phyloP scores from a whole-genome alignment of 2,113 vertebrate genomes.

The Formicarius rufipectus region DNA sequence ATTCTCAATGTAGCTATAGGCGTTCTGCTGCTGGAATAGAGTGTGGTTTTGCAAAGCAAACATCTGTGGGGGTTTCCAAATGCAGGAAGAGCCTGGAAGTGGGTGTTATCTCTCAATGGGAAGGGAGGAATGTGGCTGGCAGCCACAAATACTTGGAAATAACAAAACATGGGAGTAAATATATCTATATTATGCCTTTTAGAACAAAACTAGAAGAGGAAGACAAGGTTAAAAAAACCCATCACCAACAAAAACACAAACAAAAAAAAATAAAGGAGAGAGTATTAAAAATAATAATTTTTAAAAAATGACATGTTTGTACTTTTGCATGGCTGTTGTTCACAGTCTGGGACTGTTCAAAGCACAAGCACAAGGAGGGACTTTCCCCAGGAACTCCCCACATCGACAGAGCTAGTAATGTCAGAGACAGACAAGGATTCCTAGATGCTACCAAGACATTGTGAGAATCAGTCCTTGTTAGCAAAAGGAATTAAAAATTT shows the following conservation, averaged over 20 bases:
- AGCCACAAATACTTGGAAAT: slow-evolving; percentile 6
- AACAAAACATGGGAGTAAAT: background rate
- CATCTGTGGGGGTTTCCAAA: slow-evolving; percentile 55
- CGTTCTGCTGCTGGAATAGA: slow-evolving; percentile 11
- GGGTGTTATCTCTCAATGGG: slow-evolving; percentile 42
- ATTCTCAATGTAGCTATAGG: background rate
- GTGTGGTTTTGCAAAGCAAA: slow-evolving; percentile 2
- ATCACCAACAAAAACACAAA: too few species aligned
- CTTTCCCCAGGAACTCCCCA: background rate
- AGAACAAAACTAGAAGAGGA: background rate
- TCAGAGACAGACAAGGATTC: background rate
- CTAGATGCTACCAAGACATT: background rate
- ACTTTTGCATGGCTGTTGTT: background rate
- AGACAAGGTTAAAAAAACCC: background rate
- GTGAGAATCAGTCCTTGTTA: background rate
- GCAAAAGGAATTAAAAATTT: background rate
- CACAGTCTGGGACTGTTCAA: background rate
- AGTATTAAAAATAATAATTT: background rate
- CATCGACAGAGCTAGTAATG: background rate
- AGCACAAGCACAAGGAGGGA: background rate
- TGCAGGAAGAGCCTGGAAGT: slow-evolving; percentile 24
- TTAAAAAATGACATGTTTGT: background rate
- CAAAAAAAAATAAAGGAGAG: background rate
- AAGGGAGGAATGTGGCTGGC: slow-evolving; percentile 22
- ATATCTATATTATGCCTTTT: background rate